Evolutionary conservation across 2,113 vertebrate genomes (phyloP).

Genomic region (Vimba vimba): DNA sequence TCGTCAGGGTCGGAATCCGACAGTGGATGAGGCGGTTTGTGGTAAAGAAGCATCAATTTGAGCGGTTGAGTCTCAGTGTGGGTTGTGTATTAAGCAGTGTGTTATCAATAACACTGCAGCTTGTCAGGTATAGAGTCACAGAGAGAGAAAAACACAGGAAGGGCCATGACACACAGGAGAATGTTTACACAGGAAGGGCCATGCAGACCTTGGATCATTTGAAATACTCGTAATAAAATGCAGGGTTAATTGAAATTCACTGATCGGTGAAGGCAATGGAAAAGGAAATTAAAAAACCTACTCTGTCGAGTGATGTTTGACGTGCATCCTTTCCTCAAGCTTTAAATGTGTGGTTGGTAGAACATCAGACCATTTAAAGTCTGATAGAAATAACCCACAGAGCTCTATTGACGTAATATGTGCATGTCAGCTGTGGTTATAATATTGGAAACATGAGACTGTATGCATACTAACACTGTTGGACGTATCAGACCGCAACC

Average conservation of each 20-base stretch:
- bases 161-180: no score
- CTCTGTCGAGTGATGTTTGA: background rate
- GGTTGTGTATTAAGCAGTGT: background rate
- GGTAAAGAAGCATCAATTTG: constrained; percentile 18
- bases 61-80: background rate
- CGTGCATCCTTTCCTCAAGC: background rate
- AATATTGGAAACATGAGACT: background rate
- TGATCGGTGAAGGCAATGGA: background rate
- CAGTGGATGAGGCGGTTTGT: background rate
- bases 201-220: background rate
- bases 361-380: background rate
- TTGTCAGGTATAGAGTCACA: constrained; percentile 1
- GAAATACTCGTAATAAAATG: background rate
- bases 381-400: background rate
- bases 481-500: background rate
- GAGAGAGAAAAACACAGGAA: background rate
- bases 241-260: background rate
- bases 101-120: background rate
- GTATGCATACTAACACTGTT: background rate
- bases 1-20: background rate
- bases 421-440: background rate
- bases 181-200: background rate
- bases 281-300: background rate
- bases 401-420: background rate
- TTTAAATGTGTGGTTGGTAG: background rate